These are phyloP conservation scores for Pyxicephalus adspersus DNA, from an alignment of 2,113 vertebrate species.

Conservation along the genomic window DNA sequence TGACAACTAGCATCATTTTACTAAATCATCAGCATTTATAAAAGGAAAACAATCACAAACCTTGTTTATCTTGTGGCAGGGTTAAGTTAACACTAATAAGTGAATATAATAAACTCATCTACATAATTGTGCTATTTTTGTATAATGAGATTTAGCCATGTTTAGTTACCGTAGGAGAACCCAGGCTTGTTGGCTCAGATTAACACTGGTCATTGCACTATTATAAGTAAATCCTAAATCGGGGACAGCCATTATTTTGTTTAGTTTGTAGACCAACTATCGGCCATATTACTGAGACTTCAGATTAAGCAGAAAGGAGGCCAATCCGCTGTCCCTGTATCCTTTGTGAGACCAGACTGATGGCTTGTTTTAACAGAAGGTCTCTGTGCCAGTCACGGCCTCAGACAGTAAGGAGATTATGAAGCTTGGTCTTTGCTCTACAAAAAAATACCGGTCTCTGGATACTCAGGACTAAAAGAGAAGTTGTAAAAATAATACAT, in stretches of 20 bases:
- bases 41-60: no score
- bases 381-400: slow-evolving; percentile 14
- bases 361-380: slow-evolving; percentile 6
- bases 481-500: neutral
- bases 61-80: no score
- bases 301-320: neutral
- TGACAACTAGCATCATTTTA: no score
- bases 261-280: no score
- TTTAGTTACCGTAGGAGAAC: neutral
- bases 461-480: neutral
- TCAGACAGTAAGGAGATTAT: slow-evolving; percentile 41
- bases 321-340: neutral
- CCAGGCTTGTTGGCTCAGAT: slow-evolving; percentile 13
- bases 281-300: neutral
- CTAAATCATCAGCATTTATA: no score
- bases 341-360: neutral
- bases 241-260: no score
- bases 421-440: slow-evolving; percentile 14
- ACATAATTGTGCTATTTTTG: slow-evolving; percentile 10
- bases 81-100: no score
- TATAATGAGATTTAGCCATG: slow-evolving; percentile 7
- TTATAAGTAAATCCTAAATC: neutral
- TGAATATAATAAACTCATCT: neutral
- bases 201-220: neutral
- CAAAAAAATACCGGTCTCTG: neutral